phyloP scores from a whole-genome alignment of 2,113 vertebrate genomes.

The Lates calcarifer region DNA sequence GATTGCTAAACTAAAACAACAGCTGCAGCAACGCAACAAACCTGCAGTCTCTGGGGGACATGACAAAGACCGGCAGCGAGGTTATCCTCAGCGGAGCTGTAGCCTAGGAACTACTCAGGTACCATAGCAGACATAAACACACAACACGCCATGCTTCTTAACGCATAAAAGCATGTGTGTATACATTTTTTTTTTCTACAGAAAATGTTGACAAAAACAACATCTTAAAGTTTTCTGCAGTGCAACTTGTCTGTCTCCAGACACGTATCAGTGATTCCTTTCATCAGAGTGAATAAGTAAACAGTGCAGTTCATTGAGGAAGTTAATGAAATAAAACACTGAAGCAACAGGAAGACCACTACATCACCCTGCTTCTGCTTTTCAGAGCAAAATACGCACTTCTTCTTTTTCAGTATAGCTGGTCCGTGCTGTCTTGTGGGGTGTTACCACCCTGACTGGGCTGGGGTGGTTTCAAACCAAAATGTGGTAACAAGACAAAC shows the following conservation, averaged over 20 bases:
- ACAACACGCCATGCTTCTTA: neutral
- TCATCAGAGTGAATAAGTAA: neutral
- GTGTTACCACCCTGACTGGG: slow-evolving; percentile 7
- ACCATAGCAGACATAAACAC: slow-evolving; percentile 45
- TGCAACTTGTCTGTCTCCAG: neutral
- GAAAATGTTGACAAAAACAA: neutral
- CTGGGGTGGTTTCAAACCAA: slow-evolving; percentile 1
- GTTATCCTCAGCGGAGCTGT: slow-evolving; percentile 79
- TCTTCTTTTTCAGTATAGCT: slow-evolving; percentile 72
- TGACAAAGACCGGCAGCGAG: slow-evolving; percentile 84
- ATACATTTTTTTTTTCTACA: neutral
- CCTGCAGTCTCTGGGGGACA: slow-evolving; percentile 83
- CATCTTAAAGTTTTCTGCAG: neutral
- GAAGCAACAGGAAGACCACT: slow-evolving; percentile 79
- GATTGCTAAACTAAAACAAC: slow-evolving; percentile 91
- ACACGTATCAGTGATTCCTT: neutral
- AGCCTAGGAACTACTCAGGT: slow-evolving; percentile 77
- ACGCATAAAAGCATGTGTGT: neutral
- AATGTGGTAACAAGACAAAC: neutral
- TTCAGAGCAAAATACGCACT: slow-evolving; percentile 41
- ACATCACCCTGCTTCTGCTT: slow-evolving; percentile 69
- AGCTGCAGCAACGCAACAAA: slow-evolving; percentile 85
- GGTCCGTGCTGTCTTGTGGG: neutral
- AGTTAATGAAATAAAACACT: slow-evolving; percentile 66
- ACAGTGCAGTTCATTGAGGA: slow-evolving; percentile 55